Base-by-base conservation (phyloP, 2,113 vertebrate genomes). In the Colossoma macropomum region DNA sequence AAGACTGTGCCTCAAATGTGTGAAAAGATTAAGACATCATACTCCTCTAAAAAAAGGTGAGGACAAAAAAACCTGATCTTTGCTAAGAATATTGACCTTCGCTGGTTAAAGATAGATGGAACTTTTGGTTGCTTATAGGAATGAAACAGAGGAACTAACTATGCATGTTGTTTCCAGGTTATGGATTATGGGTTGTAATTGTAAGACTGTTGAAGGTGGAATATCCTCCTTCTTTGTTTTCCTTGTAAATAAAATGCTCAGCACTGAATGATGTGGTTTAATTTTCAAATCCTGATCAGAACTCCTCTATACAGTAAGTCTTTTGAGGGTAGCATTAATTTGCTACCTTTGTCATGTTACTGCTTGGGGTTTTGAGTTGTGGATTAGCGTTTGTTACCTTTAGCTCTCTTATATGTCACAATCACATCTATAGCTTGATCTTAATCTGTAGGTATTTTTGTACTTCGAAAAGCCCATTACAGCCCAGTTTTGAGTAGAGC, bases 151-250 rank as follows among this genome's bases (percentile, higher is more conserved):
- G 16, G 34, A 41, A 27, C 2, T 79, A 25, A 68, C 28, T 79
- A 79, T 79, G 62, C 63, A 68, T 66, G 60, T n/a, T 15, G 68
- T n/a, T 27, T 56, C n/a, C 32, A 79, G 50, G 15, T 68, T 32
- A n/a, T 32, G 48, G 38, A 23, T 11, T 28, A 9, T 28, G 8
- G 60, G 38, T 21, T 25, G 32, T 7, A 15, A 59, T 27, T 2
- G 48, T 68, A 32, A 16, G 23, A 3, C 17, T 66, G 11, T 6
- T 28, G 41, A 32, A 59, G 23, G 48, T 70, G 23, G n/a, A 56
- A 23, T 23, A 32, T 13, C 68, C n/a, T 62, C n/a, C 11, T 62
- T 62, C 25, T 62, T 27, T 25, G n/a, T 17, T 60, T 71, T 70
- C 56, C 23, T 59, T 56, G 50, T 32, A 79, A 59, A 41, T 38